Conservation (phyloP, 2,113 vertebrate genomes). For the Cryptoleucopteryx plumbea region DNA sequence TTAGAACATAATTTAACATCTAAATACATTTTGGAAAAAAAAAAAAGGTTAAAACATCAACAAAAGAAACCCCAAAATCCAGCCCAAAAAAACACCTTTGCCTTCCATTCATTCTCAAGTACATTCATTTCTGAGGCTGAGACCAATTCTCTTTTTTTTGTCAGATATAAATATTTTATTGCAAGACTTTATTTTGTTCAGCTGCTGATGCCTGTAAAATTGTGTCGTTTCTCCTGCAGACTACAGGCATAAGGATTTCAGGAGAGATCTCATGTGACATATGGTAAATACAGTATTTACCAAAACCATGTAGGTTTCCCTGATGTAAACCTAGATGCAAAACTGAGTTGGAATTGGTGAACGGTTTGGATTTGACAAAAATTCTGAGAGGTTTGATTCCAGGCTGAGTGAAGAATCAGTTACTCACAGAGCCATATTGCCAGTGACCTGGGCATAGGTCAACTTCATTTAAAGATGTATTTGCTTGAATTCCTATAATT, state of each 20-base stretch:
- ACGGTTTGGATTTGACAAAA: not conserved
- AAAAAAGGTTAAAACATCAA: not conserved
- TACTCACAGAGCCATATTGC: not conserved
- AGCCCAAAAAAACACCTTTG: accelerated
- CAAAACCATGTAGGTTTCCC: not conserved
- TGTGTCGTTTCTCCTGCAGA: not conserved
- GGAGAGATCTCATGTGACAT: not conserved
- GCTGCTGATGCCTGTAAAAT: not conserved
- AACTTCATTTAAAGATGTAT: not conserved
- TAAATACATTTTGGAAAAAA: accelerated
- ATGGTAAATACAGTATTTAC: not conserved
- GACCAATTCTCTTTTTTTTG: not conserved
- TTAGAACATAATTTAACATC: not conserved
- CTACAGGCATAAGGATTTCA: not conserved
- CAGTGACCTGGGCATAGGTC: not conserved
- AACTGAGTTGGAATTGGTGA: not conserved
- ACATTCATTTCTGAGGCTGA: not conserved
- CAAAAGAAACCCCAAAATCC: not conserved
- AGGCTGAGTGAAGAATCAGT: not conserved
- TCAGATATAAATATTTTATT: not conserved
- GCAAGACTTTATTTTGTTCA: not conserved
- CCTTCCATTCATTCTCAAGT: not conserved
- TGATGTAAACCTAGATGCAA: not conserved
- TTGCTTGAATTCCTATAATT: not conserved
- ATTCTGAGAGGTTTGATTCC: not conserved